These are phyloP conservation scores for Dioctria rufipes DNA, from an alignment of 2,888 invertebrate genomes.

Conservation along the genomic window DNA sequence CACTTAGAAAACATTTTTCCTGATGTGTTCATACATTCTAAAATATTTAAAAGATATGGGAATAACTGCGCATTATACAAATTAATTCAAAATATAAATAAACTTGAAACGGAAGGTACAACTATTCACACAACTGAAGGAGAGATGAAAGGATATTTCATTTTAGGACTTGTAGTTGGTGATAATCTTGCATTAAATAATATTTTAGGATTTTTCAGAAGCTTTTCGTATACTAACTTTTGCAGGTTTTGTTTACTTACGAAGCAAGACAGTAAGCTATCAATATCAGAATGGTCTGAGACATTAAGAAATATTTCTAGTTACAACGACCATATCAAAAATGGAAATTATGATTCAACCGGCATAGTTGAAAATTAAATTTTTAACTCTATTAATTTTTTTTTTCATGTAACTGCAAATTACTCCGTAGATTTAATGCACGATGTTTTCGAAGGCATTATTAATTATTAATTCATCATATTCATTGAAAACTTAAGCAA, in stretches of 20 bases:
- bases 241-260: background rate
- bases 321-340: too few species aligned
- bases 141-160: too few species aligned
- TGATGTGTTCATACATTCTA: too few species aligned
- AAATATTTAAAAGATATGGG: too few species aligned
- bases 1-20: too few species aligned
- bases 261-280: conserved; percentile 15
- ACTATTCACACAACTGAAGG: too few species aligned
- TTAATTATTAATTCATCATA: background rate
- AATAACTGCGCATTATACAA: too few species aligned
- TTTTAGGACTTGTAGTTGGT: conserved; percentile 47
- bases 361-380: conserved; percentile 49
- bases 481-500: background rate
- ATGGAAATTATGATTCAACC: conserved; percentile 16
- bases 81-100: too few species aligned
- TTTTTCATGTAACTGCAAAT: conserved; percentile 54
- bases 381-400: conserved; percentile 36
- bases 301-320: too few species aligned
- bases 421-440: conserved; percentile 55
- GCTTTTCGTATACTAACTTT: background rate
- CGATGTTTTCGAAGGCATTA: conserved; percentile 49
- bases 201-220: conserved; percentile 8
- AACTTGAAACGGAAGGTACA: too few species aligned
- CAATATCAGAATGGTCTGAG: conserved; percentile 21
- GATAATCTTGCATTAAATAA: conserved; percentile 51